Evolutionary conservation across 2,888 invertebrate species (phyloP), one percentile per base, ranked within the genome.

Genomic region (Epicampocera succincta): DNA sequence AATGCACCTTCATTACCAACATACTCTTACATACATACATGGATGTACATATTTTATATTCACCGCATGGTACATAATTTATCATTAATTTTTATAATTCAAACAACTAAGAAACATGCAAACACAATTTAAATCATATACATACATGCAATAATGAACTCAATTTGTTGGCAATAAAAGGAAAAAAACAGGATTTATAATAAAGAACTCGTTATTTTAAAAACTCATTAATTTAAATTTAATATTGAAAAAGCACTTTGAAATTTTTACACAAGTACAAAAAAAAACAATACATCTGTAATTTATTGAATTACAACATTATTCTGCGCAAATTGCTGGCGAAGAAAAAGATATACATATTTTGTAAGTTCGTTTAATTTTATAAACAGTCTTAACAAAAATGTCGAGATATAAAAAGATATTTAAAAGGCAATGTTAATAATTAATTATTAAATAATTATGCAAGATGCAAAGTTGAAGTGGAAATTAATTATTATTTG

Each of bases 81-180:
- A 52, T 75, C 52, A 71, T 66, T 65, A 71, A 65, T 75, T 74
- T 33, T 33, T 74, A 58, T 46, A 69, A 56, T 79, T 68, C 61
- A 54, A 73, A 79, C 33, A 75, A 66, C 46, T 15, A 65, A 13
- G 25, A 19, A 76, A 72, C 75, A 76, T 80, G 80, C 80, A 71
- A 80, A 61, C 17, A 42, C 54, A 75, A 80, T 80, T 71, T 71
- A 71, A 71, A 71, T 19, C 75, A 15, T 33, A 69, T 56, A 65
- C 42, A 69, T 56, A 65, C 40, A 50, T 58, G 33, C 21, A 44
- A 52, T 68, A 68, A 76, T 68, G 25, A 38, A 65, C 33, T 40
- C 0, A 68, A 61, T 58, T 74, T 65, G 25, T 72, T 48, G 40
- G 42, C 48, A 44, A n/a, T n/a, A n/a, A n/a, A n/a, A n/a, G n/a